Evolutionary conservation across 2,888 invertebrate genomes (phyloP).

Genomic region (Drosophila paramelanica): DNA sequence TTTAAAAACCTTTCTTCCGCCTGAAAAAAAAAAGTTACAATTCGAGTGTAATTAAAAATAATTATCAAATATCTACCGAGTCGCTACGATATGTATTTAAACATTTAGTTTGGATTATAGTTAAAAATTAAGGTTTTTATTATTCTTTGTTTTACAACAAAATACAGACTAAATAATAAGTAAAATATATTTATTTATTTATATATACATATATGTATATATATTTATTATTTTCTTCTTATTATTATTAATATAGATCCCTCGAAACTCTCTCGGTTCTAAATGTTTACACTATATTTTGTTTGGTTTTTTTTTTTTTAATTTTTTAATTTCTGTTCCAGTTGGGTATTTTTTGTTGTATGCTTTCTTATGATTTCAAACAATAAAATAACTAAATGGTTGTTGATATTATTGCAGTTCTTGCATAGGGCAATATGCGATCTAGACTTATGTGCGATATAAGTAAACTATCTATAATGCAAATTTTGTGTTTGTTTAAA

Average conservation of each 20-base stretch:
- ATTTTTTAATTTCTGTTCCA: conserved; percentile 39
- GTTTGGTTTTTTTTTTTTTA: conserved; percentile 33
- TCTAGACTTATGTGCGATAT: conserved; percentile 32
- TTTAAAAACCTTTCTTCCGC: no score
- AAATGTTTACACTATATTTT: conserved; percentile 77
- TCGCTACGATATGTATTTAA: not conserved
- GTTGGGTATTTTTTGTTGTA: conserved; percentile 41
- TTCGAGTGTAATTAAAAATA: no score
- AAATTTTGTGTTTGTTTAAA: conserved; percentile 17
- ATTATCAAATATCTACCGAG: not conserved
- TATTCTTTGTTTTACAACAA: conserved; percentile 80
- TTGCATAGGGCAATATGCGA: conserved; percentile 42
- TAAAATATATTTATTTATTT: conserved; percentile 80
- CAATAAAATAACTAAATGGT: conserved; percentile 39
- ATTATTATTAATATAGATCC: conserved; percentile 79
- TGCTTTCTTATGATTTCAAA: conserved; percentile 26
- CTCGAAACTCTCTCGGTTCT: conserved; percentile 63
- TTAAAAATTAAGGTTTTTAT: conserved; percentile 76
- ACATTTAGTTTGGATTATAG: conserved; percentile 25
- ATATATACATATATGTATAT: conserved; percentile 59
- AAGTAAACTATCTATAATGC: conserved; percentile 45
- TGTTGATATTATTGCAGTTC: conserved; percentile 44
- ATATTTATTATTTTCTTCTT: conserved; percentile 57
- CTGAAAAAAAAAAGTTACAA: no score
- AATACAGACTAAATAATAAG: conserved; percentile 81